These are phyloP conservation scores for Sula dactylatra DNA, from an alignment of 2,113 vertebrate genomes.

Conservation along the genomic window DNA sequence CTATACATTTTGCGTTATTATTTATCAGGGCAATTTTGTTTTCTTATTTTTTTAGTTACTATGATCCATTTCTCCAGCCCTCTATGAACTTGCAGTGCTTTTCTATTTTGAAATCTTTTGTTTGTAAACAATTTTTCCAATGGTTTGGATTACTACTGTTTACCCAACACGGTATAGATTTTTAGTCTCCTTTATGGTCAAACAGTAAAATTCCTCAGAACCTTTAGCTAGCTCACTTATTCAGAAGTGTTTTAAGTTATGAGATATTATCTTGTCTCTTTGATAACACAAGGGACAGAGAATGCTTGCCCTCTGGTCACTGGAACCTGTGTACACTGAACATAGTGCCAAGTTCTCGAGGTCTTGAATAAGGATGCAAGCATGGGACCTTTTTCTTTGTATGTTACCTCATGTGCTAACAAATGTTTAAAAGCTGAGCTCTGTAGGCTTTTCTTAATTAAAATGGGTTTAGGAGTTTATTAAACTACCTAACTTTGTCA, in stretches of 20 bases:
- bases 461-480: not conserved
- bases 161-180: not conserved
- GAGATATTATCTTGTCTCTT: not conserved
- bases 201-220: not conserved
- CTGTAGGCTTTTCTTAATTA: not conserved
- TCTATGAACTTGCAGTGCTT: not conserved
- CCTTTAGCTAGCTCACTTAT: not conserved
- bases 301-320: not conserved
- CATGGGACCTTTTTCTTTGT: not conserved
- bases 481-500: not conserved
- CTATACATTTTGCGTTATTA: not conserved
- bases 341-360: not conserved
- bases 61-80: not conserved
- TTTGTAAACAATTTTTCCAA: not conserved
- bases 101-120: not conserved
- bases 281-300: not conserved
- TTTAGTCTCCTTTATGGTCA: not conserved
- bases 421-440: not conserved
- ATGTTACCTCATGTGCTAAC: not conserved
- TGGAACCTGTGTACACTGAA: not conserved
- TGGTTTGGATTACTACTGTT: not conserved
- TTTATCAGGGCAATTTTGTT: not conserved
- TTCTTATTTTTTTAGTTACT: not conserved
- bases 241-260: not conserved
- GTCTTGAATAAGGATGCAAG: not conserved